Evolutionary conservation across 1,140 invertebrate genomes (phyloP).

Genomic region (Drosophila orosa): DNA sequence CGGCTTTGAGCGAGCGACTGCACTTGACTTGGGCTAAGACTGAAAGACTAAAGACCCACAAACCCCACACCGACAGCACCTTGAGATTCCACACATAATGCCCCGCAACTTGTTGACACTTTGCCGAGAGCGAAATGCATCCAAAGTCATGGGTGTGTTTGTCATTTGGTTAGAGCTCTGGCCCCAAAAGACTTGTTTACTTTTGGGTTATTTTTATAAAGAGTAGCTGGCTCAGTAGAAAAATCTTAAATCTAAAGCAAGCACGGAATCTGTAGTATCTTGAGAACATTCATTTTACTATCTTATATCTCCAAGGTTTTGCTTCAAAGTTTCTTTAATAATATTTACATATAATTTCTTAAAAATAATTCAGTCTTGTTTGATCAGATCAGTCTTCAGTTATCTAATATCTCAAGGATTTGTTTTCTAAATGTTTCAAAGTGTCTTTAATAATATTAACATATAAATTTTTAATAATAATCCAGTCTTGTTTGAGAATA

Average conservation of each 20-base stretch:
- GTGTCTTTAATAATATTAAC: neutral
- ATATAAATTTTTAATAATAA: neutral
- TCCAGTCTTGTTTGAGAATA: neutral
- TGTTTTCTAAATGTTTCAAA: no score
- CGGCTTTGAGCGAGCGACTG: slow-evolving; percentile 47
- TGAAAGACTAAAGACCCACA: slow-evolving; percentile 9
- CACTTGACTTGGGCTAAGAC: slow-evolving; percentile 69
- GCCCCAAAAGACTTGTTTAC: slow-evolving; percentile 40
- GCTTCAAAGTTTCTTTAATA: no score
- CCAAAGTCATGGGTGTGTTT: slow-evolving; percentile 34
- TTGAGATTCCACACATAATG: slow-evolving; percentile 59
- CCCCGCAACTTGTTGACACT: slow-evolving; percentile 51
- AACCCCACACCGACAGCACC: slow-evolving; percentile 44
- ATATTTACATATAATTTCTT: neutral
- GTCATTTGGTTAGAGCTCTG: slow-evolving; percentile 5
- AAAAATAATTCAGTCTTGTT: neutral
- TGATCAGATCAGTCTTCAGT: no score
- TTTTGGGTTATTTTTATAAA: slow-evolving; percentile 28
- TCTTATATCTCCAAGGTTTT: neutral
- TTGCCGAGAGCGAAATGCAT: slow-evolving; percentile 39
- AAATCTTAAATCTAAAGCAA: neutral
- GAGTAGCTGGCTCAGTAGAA: neutral
- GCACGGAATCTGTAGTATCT: no score
- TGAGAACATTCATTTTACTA: neutral
- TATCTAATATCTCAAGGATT: neutral